These are phyloP conservation scores for Ypsolopha sequella DNA, from an alignment of 2,888 invertebrate species.

Conservation along the genomic window DNA sequence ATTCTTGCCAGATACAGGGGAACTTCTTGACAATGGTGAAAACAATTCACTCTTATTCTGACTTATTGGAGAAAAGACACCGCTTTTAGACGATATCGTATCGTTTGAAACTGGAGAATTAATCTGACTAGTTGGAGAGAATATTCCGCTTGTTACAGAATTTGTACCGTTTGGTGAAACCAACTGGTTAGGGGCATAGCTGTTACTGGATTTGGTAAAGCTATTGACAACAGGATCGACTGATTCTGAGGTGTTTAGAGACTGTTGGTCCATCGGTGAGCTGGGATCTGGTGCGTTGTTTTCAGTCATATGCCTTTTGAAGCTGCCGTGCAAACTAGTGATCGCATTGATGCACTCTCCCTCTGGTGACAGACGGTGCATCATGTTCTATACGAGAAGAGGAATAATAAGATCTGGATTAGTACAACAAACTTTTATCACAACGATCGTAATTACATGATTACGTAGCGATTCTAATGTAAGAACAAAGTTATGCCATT, in stretches of 20 bases:
- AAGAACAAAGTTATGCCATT: slow-evolving; percentile 21
- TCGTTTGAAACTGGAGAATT: slow-evolving; percentile 66
- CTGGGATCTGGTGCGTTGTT: slow-evolving; percentile 43
- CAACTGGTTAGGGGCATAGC: slow-evolving; percentile 52
- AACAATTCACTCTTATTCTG: slow-evolving; percentile 65
- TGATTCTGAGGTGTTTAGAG: slow-evolving; percentile 53
- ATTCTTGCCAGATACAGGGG: slow-evolving; percentile 57
- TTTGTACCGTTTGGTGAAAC: slow-evolving; percentile 64
- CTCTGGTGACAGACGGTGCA: slow-evolving; percentile 79
- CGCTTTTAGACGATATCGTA: slow-evolving; percentile 64
- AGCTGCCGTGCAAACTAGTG: slow-evolving; percentile 75
- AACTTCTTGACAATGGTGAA: slow-evolving; percentile 59
- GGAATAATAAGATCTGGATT: slow-evolving; percentile 30
- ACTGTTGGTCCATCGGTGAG: slow-evolving; percentile 53
- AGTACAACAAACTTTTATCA: slow-evolving; percentile 16
- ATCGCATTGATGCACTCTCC: slow-evolving; percentile 74
- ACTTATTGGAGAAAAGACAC: slow-evolving; percentile 63
- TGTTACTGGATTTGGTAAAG: slow-evolving; percentile 48
- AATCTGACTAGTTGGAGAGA: slow-evolving; percentile 66
- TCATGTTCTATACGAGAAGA: slow-evolving; percentile 72
- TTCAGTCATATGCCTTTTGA: slow-evolving; percentile 69
- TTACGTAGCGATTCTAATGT: slow-evolving; percentile 16
- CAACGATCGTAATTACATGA: slow-evolving; percentile 7
- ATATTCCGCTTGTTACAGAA: slow-evolving; percentile 65
- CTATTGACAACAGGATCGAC: slow-evolving; percentile 46